A percentile compares a stretch with the other conserved stretches of the same genome.
Conservation (phyloP, 2,888 invertebrate genomes). For the Rhimphoctona megacephalus region DNA sequence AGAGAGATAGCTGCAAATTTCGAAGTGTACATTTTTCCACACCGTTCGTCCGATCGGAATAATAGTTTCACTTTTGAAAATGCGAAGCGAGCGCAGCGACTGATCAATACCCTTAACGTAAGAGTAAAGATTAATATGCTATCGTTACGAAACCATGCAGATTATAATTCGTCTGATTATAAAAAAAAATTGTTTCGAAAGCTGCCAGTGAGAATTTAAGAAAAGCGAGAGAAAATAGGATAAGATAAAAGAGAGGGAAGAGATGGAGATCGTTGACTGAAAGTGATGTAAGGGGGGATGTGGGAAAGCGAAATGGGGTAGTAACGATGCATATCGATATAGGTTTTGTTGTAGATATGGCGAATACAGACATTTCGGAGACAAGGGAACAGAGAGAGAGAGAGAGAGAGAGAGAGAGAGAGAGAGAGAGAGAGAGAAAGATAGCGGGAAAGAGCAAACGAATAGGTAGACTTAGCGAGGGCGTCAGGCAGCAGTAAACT, state of each 20-base stretch:
- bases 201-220: conserved; percentile 3
- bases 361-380: conserved; percentile 2
- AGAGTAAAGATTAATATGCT: background rate
- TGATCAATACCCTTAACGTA: too few relatives aligned
- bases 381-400: conserved; percentile 29
- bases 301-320: conserved; percentile 19
- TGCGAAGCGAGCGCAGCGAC: too few relatives aligned
- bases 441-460: conserved; percentile 21
- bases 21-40: too few relatives aligned
- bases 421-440: conserved; percentile 40
- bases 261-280: conserved; percentile 6
- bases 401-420: conserved; percentile 37
- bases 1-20: too few relatives aligned
- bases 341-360: background rate
- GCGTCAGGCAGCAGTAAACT: conserved; percentile 61
- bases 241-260: background rate
- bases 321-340: conserved; percentile 22
- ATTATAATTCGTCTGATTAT: background rate
- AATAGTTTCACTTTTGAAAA: too few relatives aligned
- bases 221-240: conserved; percentile 1
- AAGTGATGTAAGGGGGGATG: background rate
- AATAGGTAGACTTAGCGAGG: conserved; percentile 29
- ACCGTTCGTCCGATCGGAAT: too few relatives aligned
- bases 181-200: background rate
- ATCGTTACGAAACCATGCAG: background rate